A percentile compares a stretch with the other conserved stretches of the same genome.
Conservation (phyloP, 1,140 invertebrate genomes). For the Trichonephila inaurata region DNA sequence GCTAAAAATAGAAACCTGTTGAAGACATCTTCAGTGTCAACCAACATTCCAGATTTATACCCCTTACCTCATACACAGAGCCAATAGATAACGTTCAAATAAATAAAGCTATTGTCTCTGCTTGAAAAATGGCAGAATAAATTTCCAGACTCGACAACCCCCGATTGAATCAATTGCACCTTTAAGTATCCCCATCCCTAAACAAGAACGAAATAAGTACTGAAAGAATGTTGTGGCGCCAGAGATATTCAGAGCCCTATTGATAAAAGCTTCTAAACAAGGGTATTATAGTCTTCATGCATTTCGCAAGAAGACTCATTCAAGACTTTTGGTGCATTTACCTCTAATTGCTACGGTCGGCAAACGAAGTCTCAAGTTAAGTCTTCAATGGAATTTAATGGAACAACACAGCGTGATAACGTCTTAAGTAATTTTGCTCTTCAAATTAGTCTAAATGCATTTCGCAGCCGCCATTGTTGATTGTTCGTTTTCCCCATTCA, state of each 20-base stretch:
- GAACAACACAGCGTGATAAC: conserved; percentile 12
- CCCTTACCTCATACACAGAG: neutral
- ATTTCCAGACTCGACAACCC: neutral
- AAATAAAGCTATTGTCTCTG: conserved; percentile 19
- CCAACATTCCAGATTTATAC: neutral
- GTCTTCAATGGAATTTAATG: neutral
- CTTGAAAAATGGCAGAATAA: conserved; percentile 24
- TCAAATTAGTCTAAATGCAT: neutral
- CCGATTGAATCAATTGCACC: conserved; percentile 43
- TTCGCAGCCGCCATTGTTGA: neutral
- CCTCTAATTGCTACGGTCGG: neutral
- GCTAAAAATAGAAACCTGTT: neutral
- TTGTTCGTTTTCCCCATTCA: neutral
- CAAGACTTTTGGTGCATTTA: conserved; percentile 33
- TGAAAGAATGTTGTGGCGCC: neutral
- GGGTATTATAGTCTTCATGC: neutral
- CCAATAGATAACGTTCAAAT: neutral
- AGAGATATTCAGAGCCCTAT: neutral
- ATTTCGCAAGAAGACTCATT: conserved; percentile 14
- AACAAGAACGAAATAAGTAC: neutral
- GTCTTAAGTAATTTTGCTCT: conserved; percentile 2
- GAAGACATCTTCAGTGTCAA: neutral
- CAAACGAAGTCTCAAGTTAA: neutral
- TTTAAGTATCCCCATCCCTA: neutral
- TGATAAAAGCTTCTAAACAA: conserved; percentile 37